Base-by-base conservation (phyloP, 2,888 invertebrate genomes). In the Anodontia alba region DNA sequence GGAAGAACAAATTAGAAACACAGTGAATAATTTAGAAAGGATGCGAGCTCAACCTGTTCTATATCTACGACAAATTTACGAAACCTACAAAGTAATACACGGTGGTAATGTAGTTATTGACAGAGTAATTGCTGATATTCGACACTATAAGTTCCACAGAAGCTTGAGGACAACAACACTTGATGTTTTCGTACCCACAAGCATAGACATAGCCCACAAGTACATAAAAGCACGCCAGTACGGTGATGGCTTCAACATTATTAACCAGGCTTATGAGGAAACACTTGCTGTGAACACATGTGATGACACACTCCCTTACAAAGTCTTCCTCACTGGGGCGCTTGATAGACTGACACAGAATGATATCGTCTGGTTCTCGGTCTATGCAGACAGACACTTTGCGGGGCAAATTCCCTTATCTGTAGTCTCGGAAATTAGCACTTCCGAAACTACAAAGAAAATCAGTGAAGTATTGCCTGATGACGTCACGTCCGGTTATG, bases 251-350 rank as follows among this genome's bases (percentile, higher is more conserved):
- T 77, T 78, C 51, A 83, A 86, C 1, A 69, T 69, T 31, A 33
- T 88, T n/a, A 79, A 78, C 33, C 71, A 80, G 20, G 87, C 87
- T 10, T 87, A 79, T 66, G 86, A 88, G 31, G 84, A 87, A 12
- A 72, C 87, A 29, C 57, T 88, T 29, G 54, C 83, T 33, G 86
- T 88, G 0, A 76, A 80, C 26, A 84, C 88, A 7, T 88, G 88
- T 72, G 84, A 87, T 33, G 88, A 88, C 29, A 67, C 80, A 20
- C 46, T 88, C 2, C 82, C 87, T 3, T 87, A 81, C 66, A 70
- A 80, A 20, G 57, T 78, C 1, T 87, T 88, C 46, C 57, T 88
- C 1, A 73, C 71, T 23, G 83, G 82, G 43, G 87, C 80, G 2
- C 49, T 80, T 3, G 83, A 76, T 54, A 74, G 78, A 3, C 62